phyloP scores from a whole-genome alignment of 2,888 invertebrate species.

The Cynaeus angustus region DNA sequence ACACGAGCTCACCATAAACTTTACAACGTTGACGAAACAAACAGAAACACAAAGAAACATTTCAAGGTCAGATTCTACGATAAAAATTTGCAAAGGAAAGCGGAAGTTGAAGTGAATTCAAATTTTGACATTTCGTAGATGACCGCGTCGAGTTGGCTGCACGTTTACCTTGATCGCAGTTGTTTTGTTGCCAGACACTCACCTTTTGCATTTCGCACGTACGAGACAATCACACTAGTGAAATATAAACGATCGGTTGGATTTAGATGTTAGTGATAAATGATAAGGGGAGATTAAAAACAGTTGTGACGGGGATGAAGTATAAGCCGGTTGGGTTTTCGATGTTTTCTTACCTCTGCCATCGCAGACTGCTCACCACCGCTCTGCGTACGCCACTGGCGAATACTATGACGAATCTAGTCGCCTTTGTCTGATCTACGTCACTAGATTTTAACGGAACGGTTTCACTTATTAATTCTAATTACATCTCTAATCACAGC shows the following conservation, averaged over 20 bases:
- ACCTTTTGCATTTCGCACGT: constrained; percentile 1
- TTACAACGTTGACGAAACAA: constrained; percentile 9
- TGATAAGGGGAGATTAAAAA: neutral
- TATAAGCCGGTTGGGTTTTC: too few species aligned
- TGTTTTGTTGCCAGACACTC: neutral
- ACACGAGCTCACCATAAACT: neutral
- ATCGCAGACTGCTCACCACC: neutral
- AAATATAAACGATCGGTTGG: neutral
- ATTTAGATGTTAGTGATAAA: neutral
- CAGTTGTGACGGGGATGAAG: neutral
- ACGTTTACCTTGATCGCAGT: constrained; percentile 5
- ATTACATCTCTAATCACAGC: constrained; percentile 96
- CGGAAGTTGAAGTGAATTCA: constrained; percentile 18
- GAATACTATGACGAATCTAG: neutral
- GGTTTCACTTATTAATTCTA: constrained; percentile 89
- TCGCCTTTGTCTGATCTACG: neutral
- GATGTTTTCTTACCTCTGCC: constrained; percentile 10
- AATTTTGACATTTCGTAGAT: constrained; percentile 16
- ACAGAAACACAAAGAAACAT: constrained; percentile 21
- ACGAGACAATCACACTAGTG: neutral
- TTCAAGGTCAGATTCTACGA: constrained; percentile 9
- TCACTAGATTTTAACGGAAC: constrained; percentile 16
- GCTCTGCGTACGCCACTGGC: neutral
- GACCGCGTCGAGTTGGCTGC: neutral
- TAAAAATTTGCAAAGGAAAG: constrained; percentile 13